Evolutionary conservation across 1,140 invertebrate species (phyloP).

Genomic region (Trichogramma pretiosum): DNA sequence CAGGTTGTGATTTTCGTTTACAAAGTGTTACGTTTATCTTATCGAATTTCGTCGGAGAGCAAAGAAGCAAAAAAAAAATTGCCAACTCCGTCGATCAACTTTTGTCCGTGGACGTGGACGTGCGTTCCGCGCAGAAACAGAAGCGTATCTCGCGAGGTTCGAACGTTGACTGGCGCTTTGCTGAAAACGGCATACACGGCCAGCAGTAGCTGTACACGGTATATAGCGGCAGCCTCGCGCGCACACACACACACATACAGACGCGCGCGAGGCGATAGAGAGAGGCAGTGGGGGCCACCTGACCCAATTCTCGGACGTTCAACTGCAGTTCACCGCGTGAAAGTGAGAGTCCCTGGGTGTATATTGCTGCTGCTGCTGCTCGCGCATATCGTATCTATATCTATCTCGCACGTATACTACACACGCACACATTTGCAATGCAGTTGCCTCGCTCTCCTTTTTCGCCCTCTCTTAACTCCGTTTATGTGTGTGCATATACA

Average conservation of each 20-base stretch:
- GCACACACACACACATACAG: no score
- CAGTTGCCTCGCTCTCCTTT: conserved; percentile 17
- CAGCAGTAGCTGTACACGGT: not conserved
- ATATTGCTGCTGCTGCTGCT: conserved; percentile 25
- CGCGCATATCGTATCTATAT: conserved; percentile 14
- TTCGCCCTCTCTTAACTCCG: conserved; percentile 18
- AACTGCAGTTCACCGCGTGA: conserved; percentile 48
- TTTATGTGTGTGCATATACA: not conserved
- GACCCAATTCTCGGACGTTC: conserved; percentile 49
- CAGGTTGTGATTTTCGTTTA: no score
- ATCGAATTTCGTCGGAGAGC: no score
- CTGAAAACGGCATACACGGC: not conserved
- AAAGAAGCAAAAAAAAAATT: no score
- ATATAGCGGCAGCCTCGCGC: no score
- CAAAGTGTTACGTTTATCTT: no score
- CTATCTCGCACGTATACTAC: no score
- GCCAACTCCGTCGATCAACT: not conserved
- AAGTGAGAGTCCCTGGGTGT: conserved; percentile 45
- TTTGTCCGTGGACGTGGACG: conserved; percentile 6
- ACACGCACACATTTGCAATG: conserved; percentile 18
- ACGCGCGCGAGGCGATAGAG: conserved; percentile 35
- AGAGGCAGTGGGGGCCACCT: conserved; percentile 40
- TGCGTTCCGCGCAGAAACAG: no score
- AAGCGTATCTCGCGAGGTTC: conserved; percentile 42
- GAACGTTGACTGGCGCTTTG: conserved; percentile 41